A percentile compares a stretch with the other conserved stretches of the same genome.
These are phyloP conservation scores for Perccottus glenii DNA, from an alignment of 2,113 vertebrate genomes.

Conservation along the genomic window DNA sequence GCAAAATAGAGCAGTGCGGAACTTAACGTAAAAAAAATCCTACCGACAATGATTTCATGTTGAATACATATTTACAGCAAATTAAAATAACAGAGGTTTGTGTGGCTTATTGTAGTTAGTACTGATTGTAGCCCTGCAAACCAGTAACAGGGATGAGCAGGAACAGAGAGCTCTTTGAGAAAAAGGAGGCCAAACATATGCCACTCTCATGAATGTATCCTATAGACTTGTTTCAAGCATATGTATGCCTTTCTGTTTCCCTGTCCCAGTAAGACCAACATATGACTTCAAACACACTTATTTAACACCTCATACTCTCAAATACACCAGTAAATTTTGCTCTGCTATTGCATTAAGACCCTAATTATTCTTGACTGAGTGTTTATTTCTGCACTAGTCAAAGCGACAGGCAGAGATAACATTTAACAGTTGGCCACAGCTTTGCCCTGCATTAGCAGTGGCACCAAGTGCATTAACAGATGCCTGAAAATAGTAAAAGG, in stretches of 20 bases:
- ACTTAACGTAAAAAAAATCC: slow-evolving; percentile 1
- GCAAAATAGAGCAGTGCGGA: background rate
- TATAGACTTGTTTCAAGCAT: slow-evolving; percentile 3
- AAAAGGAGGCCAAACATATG: slow-evolving; percentile 9
- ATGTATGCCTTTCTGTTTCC: slow-evolving; percentile 2
- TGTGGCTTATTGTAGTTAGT: background rate
- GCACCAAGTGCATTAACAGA: slow-evolving; percentile 56
- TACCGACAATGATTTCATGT: slow-evolving; percentile 2
- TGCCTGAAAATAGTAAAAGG: slow-evolving; percentile 45
- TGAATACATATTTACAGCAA: slow-evolving; percentile 17
- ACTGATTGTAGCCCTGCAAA: background rate
- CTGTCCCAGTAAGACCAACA: background rate
- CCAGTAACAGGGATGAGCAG: slow-evolving; percentile 1
- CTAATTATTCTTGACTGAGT: slow-evolving; percentile 3
- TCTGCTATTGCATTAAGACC: background rate
- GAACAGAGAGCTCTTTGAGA: slow-evolving; percentile 39
- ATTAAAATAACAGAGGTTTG: slow-evolving; percentile 15
- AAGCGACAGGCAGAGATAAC: slow-evolving; percentile 50
- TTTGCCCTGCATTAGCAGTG: slow-evolving; percentile 31
- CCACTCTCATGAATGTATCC: slow-evolving; percentile 2
- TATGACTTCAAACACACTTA: background rate
- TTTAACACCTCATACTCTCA: background rate
- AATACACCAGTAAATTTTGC: slow-evolving; percentile 2
- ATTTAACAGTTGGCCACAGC: slow-evolving; percentile 45
- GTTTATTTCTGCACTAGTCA: slow-evolving; percentile 15